Conservation (phyloP, 2,888 invertebrate species). For the Oxytorus armatus region DNA sequence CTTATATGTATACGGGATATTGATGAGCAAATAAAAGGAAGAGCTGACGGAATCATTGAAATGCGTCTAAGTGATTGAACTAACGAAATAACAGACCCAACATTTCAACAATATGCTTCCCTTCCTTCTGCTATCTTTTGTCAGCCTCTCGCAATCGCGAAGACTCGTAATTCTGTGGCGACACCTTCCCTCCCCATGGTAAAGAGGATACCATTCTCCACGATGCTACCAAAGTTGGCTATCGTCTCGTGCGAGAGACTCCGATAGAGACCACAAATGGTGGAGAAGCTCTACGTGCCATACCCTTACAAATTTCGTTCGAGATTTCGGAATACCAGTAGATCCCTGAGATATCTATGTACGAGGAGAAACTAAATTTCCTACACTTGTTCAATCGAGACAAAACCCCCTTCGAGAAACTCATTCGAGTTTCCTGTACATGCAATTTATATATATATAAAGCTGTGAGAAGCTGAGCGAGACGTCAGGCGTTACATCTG, state of each 20-base stretch:
- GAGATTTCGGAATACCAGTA: conserved; percentile 44
- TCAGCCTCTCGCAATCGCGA: background rate
- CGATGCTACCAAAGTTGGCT: conserved; percentile 1
- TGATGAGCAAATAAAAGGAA: too few species aligned
- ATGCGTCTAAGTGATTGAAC: too few species aligned
- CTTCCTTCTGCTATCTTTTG: conserved; percentile 7
- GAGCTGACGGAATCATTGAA: conserved; percentile 6
- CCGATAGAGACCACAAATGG: conserved; percentile 19
- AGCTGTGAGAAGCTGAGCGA: conserved; percentile 14
- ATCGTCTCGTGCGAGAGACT: conserved; percentile 29
- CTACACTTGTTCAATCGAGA: conserved; percentile 46
- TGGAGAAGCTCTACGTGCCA: conserved; percentile 24
- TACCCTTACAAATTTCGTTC: conserved; percentile 37
- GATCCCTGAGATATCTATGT: conserved; percentile 22
- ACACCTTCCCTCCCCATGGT: background rate
- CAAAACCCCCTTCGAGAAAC: conserved; percentile 42
- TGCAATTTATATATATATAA: conserved; percentile 28
- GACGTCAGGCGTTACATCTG: conserved; percentile 38
- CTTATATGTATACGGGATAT: too few species aligned
- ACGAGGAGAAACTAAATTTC: conserved; percentile 40
- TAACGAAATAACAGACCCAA: background rate
- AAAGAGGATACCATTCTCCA: conserved; percentile 11
- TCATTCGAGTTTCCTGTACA: conserved; percentile 23
- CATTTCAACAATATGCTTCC: background rate
- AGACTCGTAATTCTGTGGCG: conserved; percentile 26